phyloP scores from a whole-genome alignment of 2,888 invertebrate genomes.

The Metallyticus violacea region DNA sequence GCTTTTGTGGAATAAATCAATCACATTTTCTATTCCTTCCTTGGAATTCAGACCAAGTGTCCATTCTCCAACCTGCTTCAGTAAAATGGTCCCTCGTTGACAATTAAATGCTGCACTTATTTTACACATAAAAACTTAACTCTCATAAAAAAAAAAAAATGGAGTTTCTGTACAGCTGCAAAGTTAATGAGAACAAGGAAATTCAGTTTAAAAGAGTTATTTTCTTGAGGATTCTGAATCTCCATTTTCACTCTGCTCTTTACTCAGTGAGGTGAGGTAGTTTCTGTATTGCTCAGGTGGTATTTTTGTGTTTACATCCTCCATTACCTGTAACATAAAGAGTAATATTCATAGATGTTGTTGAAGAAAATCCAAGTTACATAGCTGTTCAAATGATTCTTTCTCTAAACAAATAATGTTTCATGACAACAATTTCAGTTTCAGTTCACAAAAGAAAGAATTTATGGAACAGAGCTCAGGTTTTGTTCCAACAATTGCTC shows the following conservation, averaged over 20 bases:
- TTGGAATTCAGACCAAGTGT: not conserved
- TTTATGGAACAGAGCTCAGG: too few relatives aligned
- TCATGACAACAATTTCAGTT: too few relatives aligned
- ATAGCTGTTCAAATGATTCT: too few relatives aligned
- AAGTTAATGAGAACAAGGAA: not conserved
- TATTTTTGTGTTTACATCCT: slow-evolving; percentile 27
- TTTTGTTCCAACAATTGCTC: too few relatives aligned
- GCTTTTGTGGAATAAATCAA: not conserved
- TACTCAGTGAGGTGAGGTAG: not conserved
- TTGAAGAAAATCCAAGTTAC: not conserved
- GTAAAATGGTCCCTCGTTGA: not conserved
- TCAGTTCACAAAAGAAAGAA: too few relatives aligned
- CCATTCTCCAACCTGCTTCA: not conserved
- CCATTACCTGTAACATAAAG: slow-evolving; percentile 24
- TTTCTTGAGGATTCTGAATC: not conserved
- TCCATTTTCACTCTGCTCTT: not conserved
- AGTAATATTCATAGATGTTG: not conserved
- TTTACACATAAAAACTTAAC: not conserved
- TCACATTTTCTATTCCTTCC: not conserved
- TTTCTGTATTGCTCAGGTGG: not conserved
- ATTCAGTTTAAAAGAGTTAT: not conserved
- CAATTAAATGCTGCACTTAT: not conserved
- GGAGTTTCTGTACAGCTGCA: not conserved
- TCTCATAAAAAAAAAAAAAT: too few relatives aligned
- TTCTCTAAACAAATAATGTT: too few relatives aligned